These are phyloP conservation scores for Epinephelus moara DNA, from an alignment of 2,113 vertebrate genomes.

Conservation along the genomic window DNA sequence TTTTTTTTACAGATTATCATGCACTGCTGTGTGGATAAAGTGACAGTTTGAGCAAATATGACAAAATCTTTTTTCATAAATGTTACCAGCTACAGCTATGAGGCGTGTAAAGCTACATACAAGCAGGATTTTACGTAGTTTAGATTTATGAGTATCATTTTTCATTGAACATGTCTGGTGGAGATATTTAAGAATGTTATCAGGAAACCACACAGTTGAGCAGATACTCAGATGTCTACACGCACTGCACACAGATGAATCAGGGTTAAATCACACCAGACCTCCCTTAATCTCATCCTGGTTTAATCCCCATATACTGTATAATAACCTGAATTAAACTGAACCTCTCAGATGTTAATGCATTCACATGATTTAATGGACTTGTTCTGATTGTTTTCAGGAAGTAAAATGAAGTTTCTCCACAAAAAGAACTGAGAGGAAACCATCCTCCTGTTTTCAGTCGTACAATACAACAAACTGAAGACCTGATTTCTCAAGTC, in stretches of 20 bases:
- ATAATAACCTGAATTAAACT: neutral
- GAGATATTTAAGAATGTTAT: slow-evolving; percentile 2
- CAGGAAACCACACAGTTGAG: neutral
- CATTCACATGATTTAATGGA: neutral
- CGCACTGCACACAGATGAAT: neutral
- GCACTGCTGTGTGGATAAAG: too few relatives aligned
- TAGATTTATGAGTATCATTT: neutral
- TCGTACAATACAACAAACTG: slow-evolving; percentile 13
- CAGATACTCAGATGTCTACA: slow-evolving; percentile 6
- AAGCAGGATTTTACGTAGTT: too few relatives aligned
- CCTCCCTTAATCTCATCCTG: neutral
- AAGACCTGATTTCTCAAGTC: slow-evolving; percentile 50
- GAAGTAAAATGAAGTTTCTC: slow-evolving; percentile 99
- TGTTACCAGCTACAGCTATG: too few relatives aligned
- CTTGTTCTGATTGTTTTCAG: slow-evolving; percentile 79
- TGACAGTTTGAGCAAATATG: too few relatives aligned
- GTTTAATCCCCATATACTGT: neutral
- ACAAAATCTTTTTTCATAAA: too few relatives aligned
- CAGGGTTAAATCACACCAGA: neutral
- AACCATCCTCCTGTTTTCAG: slow-evolving; percentile 47
- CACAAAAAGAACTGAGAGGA: slow-evolving; percentile 95
- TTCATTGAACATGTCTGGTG: slow-evolving; percentile 8
- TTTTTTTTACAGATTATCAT: too few relatives aligned
- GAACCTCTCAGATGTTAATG: neutral
- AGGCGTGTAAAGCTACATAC: neutral